Conservation (phyloP, 1,140 invertebrate genomes). For the Drosophila simulans region DNA sequence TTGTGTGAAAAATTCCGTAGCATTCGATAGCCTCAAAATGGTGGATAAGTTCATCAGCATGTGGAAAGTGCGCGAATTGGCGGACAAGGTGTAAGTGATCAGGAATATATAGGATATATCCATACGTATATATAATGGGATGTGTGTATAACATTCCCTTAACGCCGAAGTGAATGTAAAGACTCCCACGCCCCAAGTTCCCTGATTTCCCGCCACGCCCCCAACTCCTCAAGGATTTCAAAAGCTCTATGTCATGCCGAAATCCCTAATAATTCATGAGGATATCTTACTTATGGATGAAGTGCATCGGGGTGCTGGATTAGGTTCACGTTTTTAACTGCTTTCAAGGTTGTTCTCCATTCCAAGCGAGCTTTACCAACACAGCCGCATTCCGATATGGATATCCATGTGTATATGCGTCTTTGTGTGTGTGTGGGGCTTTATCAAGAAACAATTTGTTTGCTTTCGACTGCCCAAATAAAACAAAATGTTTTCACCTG, state of each 20-base stretch:
- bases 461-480: constrained; percentile 49
- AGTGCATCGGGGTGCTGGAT: constrained; percentile 33
- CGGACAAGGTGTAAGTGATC: constrained; percentile 96
- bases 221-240: constrained; percentile 45
- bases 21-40: constrained; percentile 74
- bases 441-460: constrained; percentile 70
- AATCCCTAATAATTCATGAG: constrained; percentile 37
- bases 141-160: constrained; percentile 21
- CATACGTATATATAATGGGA: constrained; percentile 1
- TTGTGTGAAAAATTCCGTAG: constrained; percentile 80
- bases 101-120: background rate
- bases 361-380: constrained; percentile 40
- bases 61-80: constrained; percentile 97
- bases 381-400: constrained; percentile 18
- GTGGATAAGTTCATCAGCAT: constrained; percentile 91
- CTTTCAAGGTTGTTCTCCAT: constrained; percentile 62
- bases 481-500: constrained; percentile 60
- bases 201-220: constrained; percentile 27
- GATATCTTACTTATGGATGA: constrained; percentile 3
- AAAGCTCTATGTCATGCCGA: constrained; percentile 34
- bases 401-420: constrained; percentile 8
- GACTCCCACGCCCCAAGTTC: constrained; percentile 58
- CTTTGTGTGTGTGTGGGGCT: constrained; percentile 9
- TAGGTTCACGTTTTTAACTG: constrained; percentile 53
- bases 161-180: constrained; percentile 7